Percentiles rank a stretch among this genome's conserved stretches.
Evolutionary conservation across 2,888 invertebrate species (phyloP).

Genomic region (Galeruca laticollis): DNA sequence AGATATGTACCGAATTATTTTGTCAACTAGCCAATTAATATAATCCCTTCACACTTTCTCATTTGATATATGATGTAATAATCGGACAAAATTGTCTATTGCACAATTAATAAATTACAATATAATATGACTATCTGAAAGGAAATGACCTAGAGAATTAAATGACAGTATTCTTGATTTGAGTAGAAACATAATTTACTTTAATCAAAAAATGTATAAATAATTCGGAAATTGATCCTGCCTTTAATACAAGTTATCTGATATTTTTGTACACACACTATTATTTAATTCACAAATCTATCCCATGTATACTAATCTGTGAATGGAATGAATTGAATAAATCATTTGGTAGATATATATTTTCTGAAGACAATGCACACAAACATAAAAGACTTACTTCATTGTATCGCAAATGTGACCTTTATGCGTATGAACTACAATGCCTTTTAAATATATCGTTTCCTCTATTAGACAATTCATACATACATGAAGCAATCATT

Average conservation of each 20-base stretch:
- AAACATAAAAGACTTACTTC: slow-evolving; percentile 6
- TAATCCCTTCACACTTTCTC: too few relatives aligned
- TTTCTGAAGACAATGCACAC: slow-evolving; percentile 7
- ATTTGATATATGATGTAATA: too few relatives aligned
- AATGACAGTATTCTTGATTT: too few relatives aligned
- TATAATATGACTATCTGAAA: too few relatives aligned
- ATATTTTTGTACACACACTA: not conserved
- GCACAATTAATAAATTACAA: too few relatives aligned
- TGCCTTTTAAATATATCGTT: slow-evolving; percentile 1
- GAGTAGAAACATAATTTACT: too few relatives aligned
- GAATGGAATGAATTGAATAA: slow-evolving; percentile 3
- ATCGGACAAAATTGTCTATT: too few relatives aligned
- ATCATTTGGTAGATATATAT: slow-evolving; percentile 4
- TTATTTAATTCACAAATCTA: not conserved
- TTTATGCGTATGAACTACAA: slow-evolving; percentile 8
- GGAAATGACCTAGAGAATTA: too few relatives aligned
- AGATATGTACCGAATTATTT: too few relatives aligned
- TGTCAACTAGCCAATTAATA: too few relatives aligned
- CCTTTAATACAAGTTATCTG: not conserved
- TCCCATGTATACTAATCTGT: not conserved
- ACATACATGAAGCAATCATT: not conserved
- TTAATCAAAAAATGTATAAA: too few relatives aligned
- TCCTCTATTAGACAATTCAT: slow-evolving; percentile 13
- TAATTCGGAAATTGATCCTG: too few relatives aligned
- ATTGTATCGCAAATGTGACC: slow-evolving; percentile 8